Base-by-base conservation (phyloP, 2,888 invertebrate species). In the Cerastis rubricosa region DNA sequence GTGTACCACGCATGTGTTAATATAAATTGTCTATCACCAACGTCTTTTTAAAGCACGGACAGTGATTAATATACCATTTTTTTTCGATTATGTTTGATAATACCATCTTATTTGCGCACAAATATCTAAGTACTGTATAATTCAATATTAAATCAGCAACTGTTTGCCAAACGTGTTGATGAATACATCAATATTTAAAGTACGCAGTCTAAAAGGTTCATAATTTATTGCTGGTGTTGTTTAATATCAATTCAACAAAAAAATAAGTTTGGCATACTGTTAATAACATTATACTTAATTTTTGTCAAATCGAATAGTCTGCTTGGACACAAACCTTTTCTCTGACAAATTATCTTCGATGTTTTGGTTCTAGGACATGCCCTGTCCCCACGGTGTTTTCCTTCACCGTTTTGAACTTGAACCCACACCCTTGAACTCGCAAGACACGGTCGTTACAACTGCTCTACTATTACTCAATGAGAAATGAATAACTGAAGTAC, bases 121-220 rank as follows among this genome's bases (percentile, higher is more conserved):
- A 43, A 49, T 17, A 29, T 74, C 47, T 25, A 17, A 47, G 47
- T 74, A 22, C 29, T 29, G n/a, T 47, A n/a, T 54, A 12, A 76
- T 54, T 64, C 64, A 77, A 80, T 19, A 59, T 59, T 59, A 59
- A 17, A 29, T 59, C 29, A 35, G 25, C 29, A 72, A 8, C 35
- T 19, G 43, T 65, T 57, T 43, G 35, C 5, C 3, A 65, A 73
- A 22, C 78, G 78, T 73, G 78, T 43, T 57, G 57, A 17, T 57
- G 80, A 78, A 78, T 73, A 57, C 29, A 72, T 78, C 25, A 77
- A 72, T 80, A 73, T 64, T 80, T 73, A n/a, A 64, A 64, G n/a
- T 47, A 29, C n/a, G n/a, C n/a, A 29, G 19, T 47, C 29, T 63
- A n/a, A 69, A 57, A 35, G 43, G 3, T 72, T 54, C 29, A 29